Evolutionary conservation across 2,113 vertebrate genomes (phyloP), one percentile per base, ranked within the genome.

Genomic region (Delphinus delphis): DNA sequence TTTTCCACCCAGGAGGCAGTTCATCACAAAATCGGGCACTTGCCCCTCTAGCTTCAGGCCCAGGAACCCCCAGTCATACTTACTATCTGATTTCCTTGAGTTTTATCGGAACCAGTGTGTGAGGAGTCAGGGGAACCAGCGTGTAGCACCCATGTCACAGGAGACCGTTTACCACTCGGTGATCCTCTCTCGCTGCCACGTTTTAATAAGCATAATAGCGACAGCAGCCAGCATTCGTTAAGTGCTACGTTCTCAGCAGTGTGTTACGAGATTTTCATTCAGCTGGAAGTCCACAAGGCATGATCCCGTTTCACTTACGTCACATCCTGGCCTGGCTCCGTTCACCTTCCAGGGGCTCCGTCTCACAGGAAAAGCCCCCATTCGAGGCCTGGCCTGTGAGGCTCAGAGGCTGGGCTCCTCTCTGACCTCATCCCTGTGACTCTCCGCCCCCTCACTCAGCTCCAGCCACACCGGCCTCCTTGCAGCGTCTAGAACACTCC

Each of bases 41-140:
- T 10, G 12, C 15, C 36, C 1, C 28, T 65, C 38, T 50, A 14
- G 70, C 73, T 83, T 67, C 28, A 60, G 38, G 28, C n/a, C 17
- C 50, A 25, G 23, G 23, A 62, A 41, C 8, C 67, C 10, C 8
- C 53, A 4, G 1, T 58, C 20, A 0, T 10, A 0, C 58, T 41
- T 41, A 6, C 50, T 20, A 0, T 63, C 65, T 77, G 68, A 90
- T 55, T 50, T 33, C 25, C 11, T 44, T 1, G 3, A 28, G 50
- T 50, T 68, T 23, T 68, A 38, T 79, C 36, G 92, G 74, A n/a
- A 68, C 8, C 20, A 0, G 0, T 1, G 1, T 1, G 0, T 47
- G 33, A 88, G 74, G 62, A 76, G 68, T 92, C 47, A 5, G 14
- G 1, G 6, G 50, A 76, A 13, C 17, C 15, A 38, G 14, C 0